Base-by-base conservation (phyloP, 2,888 invertebrate genomes). In the Caenorhabditis sp. region DNA sequence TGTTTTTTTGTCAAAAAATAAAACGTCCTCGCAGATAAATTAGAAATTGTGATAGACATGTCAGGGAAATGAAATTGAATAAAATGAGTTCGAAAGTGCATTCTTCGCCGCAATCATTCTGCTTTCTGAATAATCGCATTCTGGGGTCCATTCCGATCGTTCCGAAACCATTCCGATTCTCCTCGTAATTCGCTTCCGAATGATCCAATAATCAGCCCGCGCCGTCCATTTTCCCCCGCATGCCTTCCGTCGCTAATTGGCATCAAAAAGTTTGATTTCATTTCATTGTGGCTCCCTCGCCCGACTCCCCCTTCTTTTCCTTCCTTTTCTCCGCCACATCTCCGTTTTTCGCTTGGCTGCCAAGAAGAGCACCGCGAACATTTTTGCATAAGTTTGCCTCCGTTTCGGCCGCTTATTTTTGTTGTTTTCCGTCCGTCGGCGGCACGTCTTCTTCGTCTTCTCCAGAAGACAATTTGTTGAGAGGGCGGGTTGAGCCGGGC, bases 221-320 rank as follows among this genome's bases (percentile, higher is more conserved):
- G 22, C 45, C 45, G 20, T 46, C 41, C 7, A 5, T n/a, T 41
- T n/a, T 26, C 45, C 37, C 22, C 55, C 63, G 43, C 55, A 46
- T 65, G 65, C 43, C 65, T 27, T 46, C 55, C 48, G 39, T 15
- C 52, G 52, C 68, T 68, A 68, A 68, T 68, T 68, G 71, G 53
- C 61, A 61, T 71, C 61, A 55, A 55, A 71, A 71, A 55, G 71
- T 71, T 71, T 62, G 62, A 61, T 61, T 62, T 61, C 70, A 41
- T 55, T 24, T 46, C 46, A 65, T 65, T 65, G 65, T 62, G 55
- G 45, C 37, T 26, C 46, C 43, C 32, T 5, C 3, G 27, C 20
- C 55, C 45, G 7, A n/a, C 45, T 35, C 17, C 48, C 55, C 39
- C 27, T 13, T 53, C 41, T 22, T 66, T 55, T 71, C 35, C 15